Evolutionary conservation across 2,797 vertebrate genomes (phyloP), one percentile per base, ranked within the genome.

Genomic region (Acropternis orthonyx): DNA sequence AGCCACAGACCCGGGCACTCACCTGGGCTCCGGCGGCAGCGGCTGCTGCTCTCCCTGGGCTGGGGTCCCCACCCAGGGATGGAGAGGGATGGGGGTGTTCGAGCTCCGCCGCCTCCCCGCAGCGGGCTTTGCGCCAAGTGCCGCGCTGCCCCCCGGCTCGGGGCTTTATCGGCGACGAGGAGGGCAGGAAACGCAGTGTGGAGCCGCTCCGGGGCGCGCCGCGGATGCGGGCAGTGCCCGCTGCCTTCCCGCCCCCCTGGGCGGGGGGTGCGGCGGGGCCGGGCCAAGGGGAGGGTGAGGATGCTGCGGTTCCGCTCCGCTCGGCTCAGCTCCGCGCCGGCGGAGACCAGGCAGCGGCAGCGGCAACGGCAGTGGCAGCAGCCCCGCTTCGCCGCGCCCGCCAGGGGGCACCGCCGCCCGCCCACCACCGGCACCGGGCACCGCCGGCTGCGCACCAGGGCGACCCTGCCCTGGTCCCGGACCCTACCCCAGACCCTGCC

Each of bases 321-420:
- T 67, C 28, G 14, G 48, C 49, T 39, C 34, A 14, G 46, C 58
- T 58, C 24, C 12, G 36, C 36, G 5, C 32, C 23, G 27, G 28
- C 9, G 34, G 34, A 49, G 34, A 22, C 19, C 10, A 49, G 39
- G 66, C 39, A 2, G 65, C 58, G 49, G 49, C 44, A 46, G 44
- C 44, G 43, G 43, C 46, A 23, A n/a, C n/a, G n/a, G n/a, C n/a
- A n/a, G n/a, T n/a, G 72, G 48, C 62, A 26, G 43, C 48, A 12
- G 34, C 52, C 9, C 36, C 30, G 28, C n/a, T 32, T 23, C 36
- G 2, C 49, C 48, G 63, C 51, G 32, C 77, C 49, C 92, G 15
- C 79, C 84, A 88, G 96, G 92, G 94, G 92, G 93, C 97, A 55
- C 34, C 66, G 43, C 80, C 66, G 22, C 24, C 55, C 23, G 23